phyloP scores from a whole-genome alignment of 1,140 invertebrate species.

The Coenobita brevimanus region DNA sequence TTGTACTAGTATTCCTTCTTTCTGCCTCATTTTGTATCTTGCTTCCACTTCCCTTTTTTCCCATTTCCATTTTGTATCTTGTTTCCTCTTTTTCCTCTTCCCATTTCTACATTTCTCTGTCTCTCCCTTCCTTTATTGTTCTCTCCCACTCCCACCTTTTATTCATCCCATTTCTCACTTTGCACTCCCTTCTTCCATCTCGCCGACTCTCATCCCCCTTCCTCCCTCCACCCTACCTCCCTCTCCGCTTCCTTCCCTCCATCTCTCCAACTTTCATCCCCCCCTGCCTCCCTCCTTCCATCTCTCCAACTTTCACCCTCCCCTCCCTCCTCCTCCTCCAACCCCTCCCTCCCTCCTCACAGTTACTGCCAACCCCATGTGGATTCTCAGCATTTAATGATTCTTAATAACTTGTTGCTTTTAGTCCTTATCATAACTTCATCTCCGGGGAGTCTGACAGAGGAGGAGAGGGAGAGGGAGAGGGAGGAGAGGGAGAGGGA shows the following conservation, averaged over 20 bases:
- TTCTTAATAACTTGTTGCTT: conserved; percentile 52
- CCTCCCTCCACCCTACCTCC: background rate
- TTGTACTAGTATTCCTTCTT: background rate
- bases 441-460: background rate
- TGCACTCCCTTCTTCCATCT: background rate
- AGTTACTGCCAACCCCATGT: conserved; percentile 5
- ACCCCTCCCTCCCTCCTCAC: background rate
- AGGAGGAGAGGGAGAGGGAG: background rate
- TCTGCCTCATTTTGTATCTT: background rate
- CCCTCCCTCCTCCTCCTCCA: background rate
- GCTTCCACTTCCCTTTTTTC: background rate
- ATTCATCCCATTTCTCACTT: background rate
- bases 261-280: background rate
- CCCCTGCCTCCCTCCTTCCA: background rate
- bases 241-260: background rate
- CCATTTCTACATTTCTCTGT: too few relatives aligned
- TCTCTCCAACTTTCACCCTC: background rate
- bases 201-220: background rate
- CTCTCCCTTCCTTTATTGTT: too few relatives aligned
- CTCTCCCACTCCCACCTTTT: background rate
- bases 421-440: conserved; percentile 48
- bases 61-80: background rate
- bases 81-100: background rate
- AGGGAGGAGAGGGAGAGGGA: background rate
- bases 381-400: conserved; percentile 49